Conservation (phyloP, 2,797 vertebrate genomes). For the Meda fulgida region DNA sequence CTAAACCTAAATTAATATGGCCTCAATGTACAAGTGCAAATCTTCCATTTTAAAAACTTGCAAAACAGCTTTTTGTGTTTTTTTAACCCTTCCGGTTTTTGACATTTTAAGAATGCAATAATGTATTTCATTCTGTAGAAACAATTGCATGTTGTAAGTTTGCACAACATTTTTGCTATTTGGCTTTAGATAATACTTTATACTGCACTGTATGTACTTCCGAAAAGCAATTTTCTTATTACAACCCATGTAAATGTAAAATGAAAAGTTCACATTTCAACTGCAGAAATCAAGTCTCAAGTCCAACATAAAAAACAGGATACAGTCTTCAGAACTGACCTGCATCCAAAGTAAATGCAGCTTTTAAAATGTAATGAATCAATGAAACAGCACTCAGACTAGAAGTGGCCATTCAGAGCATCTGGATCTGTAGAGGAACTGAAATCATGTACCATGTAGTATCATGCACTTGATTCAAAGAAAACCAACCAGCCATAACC, state of each 20-base stretch:
- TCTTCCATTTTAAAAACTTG: slow-evolving; percentile 22
- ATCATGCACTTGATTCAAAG: not conserved
- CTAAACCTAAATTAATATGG: slow-evolving; percentile 35
- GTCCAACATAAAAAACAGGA: not conserved
- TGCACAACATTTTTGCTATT: not conserved
- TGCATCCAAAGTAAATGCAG: not conserved
- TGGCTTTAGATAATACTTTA: not conserved
- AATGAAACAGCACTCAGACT: not conserved
- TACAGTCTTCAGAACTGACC: not conserved
- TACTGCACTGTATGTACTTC: not conserved
- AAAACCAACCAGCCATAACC: not conserved
- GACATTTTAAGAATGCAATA: not conserved
- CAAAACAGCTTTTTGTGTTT: not conserved
- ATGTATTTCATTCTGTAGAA: not conserved
- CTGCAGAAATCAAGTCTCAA: not conserved
- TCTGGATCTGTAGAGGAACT: slow-evolving; percentile 1
- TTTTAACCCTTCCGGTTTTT: not conserved
- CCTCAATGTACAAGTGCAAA: slow-evolving; percentile 9
- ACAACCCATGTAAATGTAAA: not conserved
- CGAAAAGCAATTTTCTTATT: not conserved
- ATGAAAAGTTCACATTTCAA: not conserved
- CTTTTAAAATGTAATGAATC: not conserved
- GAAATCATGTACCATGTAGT: not conserved
- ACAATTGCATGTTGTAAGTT: not conserved
- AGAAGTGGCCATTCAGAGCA: not conserved